Evolutionary conservation across 2,113 vertebrate species (phyloP), one percentile per base, ranked within the genome.

Genomic region (Amphiprion ocellaris): DNA sequence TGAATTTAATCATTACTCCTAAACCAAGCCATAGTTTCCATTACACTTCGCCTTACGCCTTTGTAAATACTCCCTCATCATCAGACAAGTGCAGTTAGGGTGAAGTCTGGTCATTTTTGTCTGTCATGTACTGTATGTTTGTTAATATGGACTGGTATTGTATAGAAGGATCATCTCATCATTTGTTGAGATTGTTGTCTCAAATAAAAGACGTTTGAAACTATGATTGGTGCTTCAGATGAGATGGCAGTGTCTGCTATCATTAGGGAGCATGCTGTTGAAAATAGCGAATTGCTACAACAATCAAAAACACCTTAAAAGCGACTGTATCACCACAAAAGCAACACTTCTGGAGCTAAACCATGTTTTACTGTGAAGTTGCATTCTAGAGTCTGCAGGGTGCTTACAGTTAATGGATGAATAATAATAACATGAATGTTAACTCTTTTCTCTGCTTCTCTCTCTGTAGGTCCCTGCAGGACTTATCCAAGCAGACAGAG

Each of bases 401-500:
- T 70, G 33, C 19, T 65, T 44, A 39, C 10, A 59, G 5, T 47
- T 21, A 70, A 61, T 56, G 5, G 17, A 19, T 54, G 50, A 10
- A 23, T 72, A 26, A 28, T 55, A 67, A 66, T 58, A 39, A 47
- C 7, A 12, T 0, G 5, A 53, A 21, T 24, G n/a, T 26, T 73
- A 19, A 83, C 46, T 50, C 10, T 68, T 47, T 30, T 60, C 9
- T 6, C 15, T 46, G 26, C 14, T 44, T 84, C 11, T 80, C 9
- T 76, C n/a, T 56, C 49, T 53, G 9, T 60, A 99, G 98, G 94
- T 99, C 98, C 84, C 96, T 99, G 1, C 97, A 99, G 93, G 98
- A 99, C 81, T 95, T 99, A 55, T 99, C 98, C 11, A 96, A 96
- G 87, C 98, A 99, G 93, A 99, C 97, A 0, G 98, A 99, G 67